Percentiles rank a stretch among this genome's conserved stretches.
Conservation (phyloP, 2,113 vertebrate species). For the Thomomys bottae region DNA sequence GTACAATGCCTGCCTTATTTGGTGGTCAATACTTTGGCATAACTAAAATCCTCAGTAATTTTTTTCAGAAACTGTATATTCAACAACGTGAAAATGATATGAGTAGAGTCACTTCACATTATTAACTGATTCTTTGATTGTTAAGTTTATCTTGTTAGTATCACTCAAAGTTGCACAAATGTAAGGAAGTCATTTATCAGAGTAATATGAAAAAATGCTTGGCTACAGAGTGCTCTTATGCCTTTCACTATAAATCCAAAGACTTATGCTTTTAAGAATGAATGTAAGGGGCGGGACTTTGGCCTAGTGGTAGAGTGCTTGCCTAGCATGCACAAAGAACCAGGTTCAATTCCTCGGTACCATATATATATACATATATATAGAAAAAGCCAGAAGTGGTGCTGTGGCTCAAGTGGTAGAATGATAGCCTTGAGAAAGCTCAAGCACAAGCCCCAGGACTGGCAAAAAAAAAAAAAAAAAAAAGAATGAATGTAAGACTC, state of each 20-base stretch:
- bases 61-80: not conserved
- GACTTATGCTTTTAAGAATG: constrained; percentile 33
- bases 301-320: too few relatives aligned
- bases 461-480: too few relatives aligned
- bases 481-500: not conserved
- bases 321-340: too few relatives aligned
- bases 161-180: constrained; percentile 10
- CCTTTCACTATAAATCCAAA: constrained; percentile 29
- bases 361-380: too few relatives aligned
- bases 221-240: constrained; percentile 23
- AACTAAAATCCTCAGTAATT: constrained; percentile 43
- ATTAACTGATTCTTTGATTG: too few relatives aligned
- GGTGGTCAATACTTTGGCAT: constrained; percentile 13
- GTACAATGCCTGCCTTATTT: not conserved
- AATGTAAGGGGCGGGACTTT: too few relatives aligned
- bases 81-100: constrained; percentile 32
- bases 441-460: too few relatives aligned
- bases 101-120: not conserved
- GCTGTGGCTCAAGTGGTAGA: too few relatives aligned
- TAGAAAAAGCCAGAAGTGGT: too few relatives aligned
- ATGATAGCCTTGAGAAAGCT: too few relatives aligned
- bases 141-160: constrained; percentile 2
- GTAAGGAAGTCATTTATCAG: not conserved
- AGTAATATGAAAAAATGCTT: not conserved
- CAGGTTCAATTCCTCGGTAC: too few relatives aligned